Conservation (phyloP, 2,113 vertebrate genomes). For the Daubentonia madagascariensis region DNA sequence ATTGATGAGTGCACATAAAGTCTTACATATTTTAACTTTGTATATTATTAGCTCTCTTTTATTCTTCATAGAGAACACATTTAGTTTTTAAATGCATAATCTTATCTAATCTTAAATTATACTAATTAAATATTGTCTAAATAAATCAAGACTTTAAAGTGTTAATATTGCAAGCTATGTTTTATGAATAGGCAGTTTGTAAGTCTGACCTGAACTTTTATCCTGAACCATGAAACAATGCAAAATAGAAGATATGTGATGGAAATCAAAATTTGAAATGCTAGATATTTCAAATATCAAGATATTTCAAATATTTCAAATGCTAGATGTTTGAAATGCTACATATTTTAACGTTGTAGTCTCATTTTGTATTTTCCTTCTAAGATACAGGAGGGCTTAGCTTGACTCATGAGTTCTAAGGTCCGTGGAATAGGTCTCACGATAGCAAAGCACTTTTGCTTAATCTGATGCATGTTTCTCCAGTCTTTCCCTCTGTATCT, state of each 20-base stretch:
- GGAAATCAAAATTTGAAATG: neutral
- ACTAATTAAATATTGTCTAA: neutral
- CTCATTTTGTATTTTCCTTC: neutral
- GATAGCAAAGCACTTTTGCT: neutral
- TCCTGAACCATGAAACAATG: neutral
- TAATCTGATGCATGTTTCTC: neutral
- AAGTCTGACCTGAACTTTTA: neutral
- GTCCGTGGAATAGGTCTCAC: neutral
- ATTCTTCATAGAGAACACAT: conserved; percentile 10
- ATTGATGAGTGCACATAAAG: neutral
- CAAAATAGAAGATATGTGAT: neutral
- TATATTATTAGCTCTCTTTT: neutral
- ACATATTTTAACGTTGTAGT: neutral
- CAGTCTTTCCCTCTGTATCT: neutral
- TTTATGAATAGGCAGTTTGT: neutral
- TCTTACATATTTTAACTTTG: neutral
- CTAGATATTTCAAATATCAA: neutral
- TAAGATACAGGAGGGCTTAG: neutral
- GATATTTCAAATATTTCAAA: neutral
- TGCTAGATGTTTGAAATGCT: neutral
- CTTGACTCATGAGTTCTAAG: neutral
- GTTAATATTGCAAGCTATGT: neutral
- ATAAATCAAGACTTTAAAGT: neutral
- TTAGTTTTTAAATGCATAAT: neutral
- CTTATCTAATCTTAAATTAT: neutral